Conservation (phyloP, 2,888 invertebrate genomes). For the Polymixis lichenea region DNA sequence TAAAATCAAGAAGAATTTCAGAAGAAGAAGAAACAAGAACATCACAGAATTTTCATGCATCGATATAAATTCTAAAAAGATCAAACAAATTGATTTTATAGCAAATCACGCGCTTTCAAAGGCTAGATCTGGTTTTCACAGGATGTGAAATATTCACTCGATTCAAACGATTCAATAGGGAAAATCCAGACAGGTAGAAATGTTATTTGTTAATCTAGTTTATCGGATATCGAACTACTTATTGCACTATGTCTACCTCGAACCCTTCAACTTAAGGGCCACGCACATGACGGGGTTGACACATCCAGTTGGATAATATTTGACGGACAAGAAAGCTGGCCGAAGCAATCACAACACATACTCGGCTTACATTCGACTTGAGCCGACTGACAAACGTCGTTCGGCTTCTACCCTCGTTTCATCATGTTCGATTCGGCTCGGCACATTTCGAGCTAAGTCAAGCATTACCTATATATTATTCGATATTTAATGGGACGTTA, state of each 20-base stretch:
- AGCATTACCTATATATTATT: too few relatives aligned
- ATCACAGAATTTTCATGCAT: too few relatives aligned
- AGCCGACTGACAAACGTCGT: not conserved
- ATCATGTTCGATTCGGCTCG: not conserved
- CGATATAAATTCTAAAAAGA: too few relatives aligned
- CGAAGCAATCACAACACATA: not conserved
- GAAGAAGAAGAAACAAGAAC: not conserved
- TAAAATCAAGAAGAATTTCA: not conserved
- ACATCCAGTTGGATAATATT: not conserved
- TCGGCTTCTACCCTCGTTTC: not conserved
- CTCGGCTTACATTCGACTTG: not conserved
- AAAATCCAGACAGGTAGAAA: not conserved
- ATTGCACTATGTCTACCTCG: not conserved
- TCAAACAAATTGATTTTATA: too few relatives aligned
- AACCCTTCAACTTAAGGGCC: not conserved
- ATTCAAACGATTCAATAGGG: not conserved
- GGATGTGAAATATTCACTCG: not conserved
- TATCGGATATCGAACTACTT: not conserved
- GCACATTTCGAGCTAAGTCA: not conserved
- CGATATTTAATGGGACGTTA: not conserved
- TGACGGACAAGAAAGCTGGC: not conserved
- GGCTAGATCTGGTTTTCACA: too few relatives aligned
- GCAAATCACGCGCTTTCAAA: too few relatives aligned
- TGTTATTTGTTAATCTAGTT: not conserved
- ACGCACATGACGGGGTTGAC: not conserved